Evolutionary conservation across 2,113 vertebrate species (phyloP), one percentile per base, ranked within the genome.

Genomic region (Podiceps cristatus): DNA sequence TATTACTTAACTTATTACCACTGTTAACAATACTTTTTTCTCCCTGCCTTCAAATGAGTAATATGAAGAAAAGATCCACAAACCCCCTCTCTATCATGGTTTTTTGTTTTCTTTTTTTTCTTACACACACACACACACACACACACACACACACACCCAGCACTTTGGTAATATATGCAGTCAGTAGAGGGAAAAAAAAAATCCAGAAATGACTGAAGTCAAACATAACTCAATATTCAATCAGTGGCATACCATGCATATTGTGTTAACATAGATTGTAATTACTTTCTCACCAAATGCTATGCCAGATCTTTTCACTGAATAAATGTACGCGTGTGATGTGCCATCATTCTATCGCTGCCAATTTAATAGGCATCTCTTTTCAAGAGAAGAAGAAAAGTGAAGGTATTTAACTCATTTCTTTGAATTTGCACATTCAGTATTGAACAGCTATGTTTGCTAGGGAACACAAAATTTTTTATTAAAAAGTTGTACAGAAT

Each of bases 201-300:
- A 71, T 68, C 33, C 64, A 85, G 52, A 79, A 93, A 92, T 94
- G 82, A 96, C 72, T 96, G 96, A 95, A 92, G 93, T 77, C 78
- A 96, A 95, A 87, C 85, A 95, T 91, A 97, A 92, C 73, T 97
- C 87, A 53, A 0, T 88, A 56, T 97, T 96, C 87, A 96, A n/a
- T 89, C 89, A 89, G 25, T 95, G 67, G 37, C 56, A 92, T 87
- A 55, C 47, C 58, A 95, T 64, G 42, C 91, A 86, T 91, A 87
- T 88, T 96, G 91, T 94, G 93, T 68, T 98, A 95, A 96, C 89
- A 85, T 52, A 76, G 81, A 72, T 53, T 76, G 64, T 90, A 97
- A 96, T 97, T 97, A 91, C 69, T 90, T 89, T 95, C 91, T 92
- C 93, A 92, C 93, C 94, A 97, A 97, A 97, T 94, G 88, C 53